Evolutionary conservation across 2,797 vertebrate genomes (phyloP), one percentile per base, ranked within the genome.

Genomic region (Chloroceryle inda): DNA sequence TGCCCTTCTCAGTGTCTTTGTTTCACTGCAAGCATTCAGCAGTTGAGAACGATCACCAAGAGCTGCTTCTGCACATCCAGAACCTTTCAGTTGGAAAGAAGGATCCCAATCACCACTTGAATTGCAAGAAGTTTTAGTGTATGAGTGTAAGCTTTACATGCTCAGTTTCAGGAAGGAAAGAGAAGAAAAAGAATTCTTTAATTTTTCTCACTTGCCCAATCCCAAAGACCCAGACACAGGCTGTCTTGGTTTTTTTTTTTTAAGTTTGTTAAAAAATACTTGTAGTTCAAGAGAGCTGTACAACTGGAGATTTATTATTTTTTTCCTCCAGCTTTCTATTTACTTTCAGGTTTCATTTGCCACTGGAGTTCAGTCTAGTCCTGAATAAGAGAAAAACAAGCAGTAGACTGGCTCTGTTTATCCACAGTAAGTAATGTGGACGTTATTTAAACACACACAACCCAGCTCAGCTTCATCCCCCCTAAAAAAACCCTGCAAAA

Each of bases 361-460:
- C 50, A 63, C 42, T 72, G 58, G 26, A 42, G 21, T 61, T 79
- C 37, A 75, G 44, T 31, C 56, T 66, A 37, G 45, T 49, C 63
- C 23, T 53, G 50, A 79, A 22, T 8, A 33, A 68, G 33, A 27
- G 33, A 21, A 75, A 75, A 24, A 8, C 40, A 61, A 44, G 49
- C 33, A 49, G 68, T 31, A 42, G 38, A 14, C 21, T 67, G 61
- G 49, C n/a, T 67, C 37, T 58, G 55, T 73, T 68, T 49, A 47
- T 40, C 38, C 0, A 0, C 35, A 49, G 21, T 47, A 50, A 75
- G 40, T 29, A 47, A 38, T 1, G 3, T 2, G 13, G 50, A 18
- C 13, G 6, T 58, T 33, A 67, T 37, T 62, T 22, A 88, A 71
- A 62, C 7, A 40, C n/a, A 71, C 23, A 71, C 45, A 67, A 71